Conservation (phyloP, 2,888 invertebrate species). For the Pristionchus japonicus region DNA sequence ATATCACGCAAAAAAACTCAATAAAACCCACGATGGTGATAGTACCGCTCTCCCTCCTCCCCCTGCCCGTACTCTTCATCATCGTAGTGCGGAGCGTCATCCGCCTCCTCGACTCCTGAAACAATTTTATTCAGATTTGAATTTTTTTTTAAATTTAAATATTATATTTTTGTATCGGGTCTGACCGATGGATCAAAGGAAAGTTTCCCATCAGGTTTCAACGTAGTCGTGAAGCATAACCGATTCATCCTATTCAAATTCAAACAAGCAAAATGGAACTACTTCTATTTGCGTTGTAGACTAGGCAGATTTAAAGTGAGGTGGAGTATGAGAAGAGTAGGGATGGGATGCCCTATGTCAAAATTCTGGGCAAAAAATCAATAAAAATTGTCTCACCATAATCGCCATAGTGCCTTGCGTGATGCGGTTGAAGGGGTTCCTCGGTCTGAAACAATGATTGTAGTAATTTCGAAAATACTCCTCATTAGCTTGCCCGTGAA, state of each 20-base stretch:
- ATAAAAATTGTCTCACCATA: slow-evolving; percentile 3
- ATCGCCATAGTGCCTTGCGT: slow-evolving; percentile 23
- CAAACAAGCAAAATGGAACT: too few species aligned
- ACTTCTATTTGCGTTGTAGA: too few species aligned
- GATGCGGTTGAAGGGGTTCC: neutral
- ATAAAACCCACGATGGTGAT: neutral
- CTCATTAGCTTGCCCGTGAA: too few species aligned
- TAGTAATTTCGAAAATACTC: too few species aligned
- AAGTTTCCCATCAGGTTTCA: neutral
- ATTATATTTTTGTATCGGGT: neutral
- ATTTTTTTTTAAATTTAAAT: neutral
- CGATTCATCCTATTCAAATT: neutral
- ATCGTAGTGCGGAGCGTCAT: slow-evolving; percentile 56
- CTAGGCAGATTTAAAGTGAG: too few species aligned
- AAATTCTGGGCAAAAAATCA: too few species aligned
- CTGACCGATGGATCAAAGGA: neutral
- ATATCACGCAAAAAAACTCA: too few species aligned
- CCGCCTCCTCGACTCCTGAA: slow-evolving; percentile 36
- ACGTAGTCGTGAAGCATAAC: neutral
- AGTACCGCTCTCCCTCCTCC: slow-evolving; percentile 21
- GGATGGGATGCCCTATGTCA: too few species aligned
- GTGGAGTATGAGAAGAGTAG: too few species aligned
- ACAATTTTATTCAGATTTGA: neutral
- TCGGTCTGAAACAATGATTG: neutral
- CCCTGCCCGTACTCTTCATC: slow-evolving; percentile 45